Conservation (phyloP, 1,140 invertebrate species). For the Planococcus citri region DNA sequence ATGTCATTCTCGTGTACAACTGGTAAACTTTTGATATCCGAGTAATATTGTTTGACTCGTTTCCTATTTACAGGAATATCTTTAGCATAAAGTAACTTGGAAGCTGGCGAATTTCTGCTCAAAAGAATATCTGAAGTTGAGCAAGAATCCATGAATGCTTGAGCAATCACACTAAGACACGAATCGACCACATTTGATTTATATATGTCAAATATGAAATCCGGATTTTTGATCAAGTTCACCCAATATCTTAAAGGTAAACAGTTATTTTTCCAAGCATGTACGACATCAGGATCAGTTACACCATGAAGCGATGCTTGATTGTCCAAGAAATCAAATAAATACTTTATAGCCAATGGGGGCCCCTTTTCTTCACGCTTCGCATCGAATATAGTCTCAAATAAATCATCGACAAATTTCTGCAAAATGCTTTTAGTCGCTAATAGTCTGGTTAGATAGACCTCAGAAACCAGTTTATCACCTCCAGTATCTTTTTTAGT, state of each 20-base stretch:
- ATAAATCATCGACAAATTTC: conserved; percentile 97
- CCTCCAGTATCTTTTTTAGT: conserved; percentile 84
- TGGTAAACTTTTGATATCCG: no score
- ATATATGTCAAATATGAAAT: conserved; percentile 92
- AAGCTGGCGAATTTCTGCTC: conserved; percentile 88
- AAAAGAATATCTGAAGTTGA: conserved; percentile 75
- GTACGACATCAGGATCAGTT: conserved; percentile 92
- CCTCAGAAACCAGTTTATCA: conserved; percentile 99
- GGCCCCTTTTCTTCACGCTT: conserved; percentile 78
- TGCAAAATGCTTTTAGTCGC: conserved; percentile 96
- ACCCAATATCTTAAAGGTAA: conserved; percentile 91
- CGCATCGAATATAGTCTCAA: conserved; percentile 97
- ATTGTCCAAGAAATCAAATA: conserved; percentile 99
- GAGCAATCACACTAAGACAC: conserved; percentile 84
- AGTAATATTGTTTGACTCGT: no score
- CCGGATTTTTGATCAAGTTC: conserved; percentile 93
- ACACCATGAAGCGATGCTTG: conserved; percentile 93
- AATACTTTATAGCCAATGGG: conserved; percentile 97
- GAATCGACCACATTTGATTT: conserved; percentile 84
- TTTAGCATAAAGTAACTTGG: conserved; percentile 88
- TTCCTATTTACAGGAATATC: conserved; percentile 29
- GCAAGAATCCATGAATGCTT: conserved; percentile 93
- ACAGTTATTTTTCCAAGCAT: conserved; percentile 97
- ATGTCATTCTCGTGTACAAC: no score
- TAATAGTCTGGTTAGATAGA: conserved; percentile 92